Evolutionary conservation across 2,797 vertebrate genomes (phyloP), one percentile per base, ranked within the genome.

Genomic region (Onychomys torridus): DNA sequence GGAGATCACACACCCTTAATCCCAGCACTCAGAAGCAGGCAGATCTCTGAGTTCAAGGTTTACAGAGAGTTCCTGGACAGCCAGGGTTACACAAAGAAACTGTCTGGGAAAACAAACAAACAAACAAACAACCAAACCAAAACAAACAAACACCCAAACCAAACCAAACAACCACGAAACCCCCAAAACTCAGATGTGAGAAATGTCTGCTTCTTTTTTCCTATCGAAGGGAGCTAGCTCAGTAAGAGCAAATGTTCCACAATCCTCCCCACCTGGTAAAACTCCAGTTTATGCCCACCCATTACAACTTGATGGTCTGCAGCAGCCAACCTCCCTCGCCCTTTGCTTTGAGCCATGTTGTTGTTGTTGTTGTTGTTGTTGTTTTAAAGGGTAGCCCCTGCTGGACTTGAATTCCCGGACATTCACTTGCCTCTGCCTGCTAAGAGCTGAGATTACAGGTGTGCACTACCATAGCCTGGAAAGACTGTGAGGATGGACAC

Each of bases 401-500:
- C 6, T 37, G 43, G 63, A 63, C 83, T 23, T 69, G 32, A 69
- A 67, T 32, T 69, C 57, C 27, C 32, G 40, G 55, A 82, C 55
- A 29, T 83, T 40, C 11, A 67, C 61, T 85, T 85, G 61, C 40
- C 37, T 84, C 82, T 46, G 27, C 17, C 43, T 52, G 32, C 13
- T n/a, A 29, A 85, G 63, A 34, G 29, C 49, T 52, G 49, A 52
- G 49, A 13, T 8, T 23, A 49, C 32, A 67, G 40, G 29, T 2
- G 11, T 8, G 40, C 0, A 0, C 21, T 32, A n/a, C 34, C 4
- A 34, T 3, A n/a, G 32, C 32, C 63, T 52, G 32, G 32, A 49
- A 6, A 67, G 43, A 23, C 61, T 49, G 2, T 21, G 43, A 85
- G 19, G 19, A 21, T n/a, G 43, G 29, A 67, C 63, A 67, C 11